Conservation (phyloP, 2,888 invertebrate genomes). For the Ephialtes manifestator region DNA sequence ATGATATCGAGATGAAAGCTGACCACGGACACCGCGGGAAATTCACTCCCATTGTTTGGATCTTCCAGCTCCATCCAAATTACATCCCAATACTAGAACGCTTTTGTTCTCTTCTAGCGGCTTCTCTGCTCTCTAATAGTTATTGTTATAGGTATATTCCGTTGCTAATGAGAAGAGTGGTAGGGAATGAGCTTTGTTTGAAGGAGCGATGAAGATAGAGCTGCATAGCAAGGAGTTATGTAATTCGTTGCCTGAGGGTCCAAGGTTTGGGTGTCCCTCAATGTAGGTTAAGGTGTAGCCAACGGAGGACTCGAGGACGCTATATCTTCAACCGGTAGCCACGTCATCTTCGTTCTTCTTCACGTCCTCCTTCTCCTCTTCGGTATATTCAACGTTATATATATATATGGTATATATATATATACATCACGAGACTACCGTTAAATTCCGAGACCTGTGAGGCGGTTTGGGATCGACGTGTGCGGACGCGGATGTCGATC, state of each 20-base stretch:
- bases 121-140: slow-evolving; percentile 13
- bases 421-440: background rate
- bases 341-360: background rate
- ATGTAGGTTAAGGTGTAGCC: slow-evolving; percentile 52
- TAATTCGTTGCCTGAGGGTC: slow-evolving; percentile 22
- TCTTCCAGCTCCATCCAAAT: slow-evolving; percentile 42
- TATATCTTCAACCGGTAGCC: background rate
- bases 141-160: slow-evolving; percentile 38
- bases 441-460: slow-evolving; percentile 22
- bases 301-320: background rate
- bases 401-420: no score
- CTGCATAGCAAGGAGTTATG: slow-evolving; percentile 6
- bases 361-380: background rate
- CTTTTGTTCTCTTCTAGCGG: slow-evolving; percentile 2
- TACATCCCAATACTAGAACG: slow-evolving; percentile 33
- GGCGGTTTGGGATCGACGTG: background rate
- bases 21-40: slow-evolving; percentile 14
- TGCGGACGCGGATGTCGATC: slow-evolving; percentile 5
- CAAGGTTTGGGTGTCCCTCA: background rate
- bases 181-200: slow-evolving; percentile 12
- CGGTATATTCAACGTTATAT: background rate
- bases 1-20: background rate
- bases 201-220: background rate
- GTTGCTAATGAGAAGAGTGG: slow-evolving; percentile 22
- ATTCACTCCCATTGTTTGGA: slow-evolving; percentile 22